A percentile compares a stretch with the other conserved stretches of the same genome.
phyloP scores from a whole-genome alignment of 2,797 vertebrate species.

The Diceros bicornis region DNA sequence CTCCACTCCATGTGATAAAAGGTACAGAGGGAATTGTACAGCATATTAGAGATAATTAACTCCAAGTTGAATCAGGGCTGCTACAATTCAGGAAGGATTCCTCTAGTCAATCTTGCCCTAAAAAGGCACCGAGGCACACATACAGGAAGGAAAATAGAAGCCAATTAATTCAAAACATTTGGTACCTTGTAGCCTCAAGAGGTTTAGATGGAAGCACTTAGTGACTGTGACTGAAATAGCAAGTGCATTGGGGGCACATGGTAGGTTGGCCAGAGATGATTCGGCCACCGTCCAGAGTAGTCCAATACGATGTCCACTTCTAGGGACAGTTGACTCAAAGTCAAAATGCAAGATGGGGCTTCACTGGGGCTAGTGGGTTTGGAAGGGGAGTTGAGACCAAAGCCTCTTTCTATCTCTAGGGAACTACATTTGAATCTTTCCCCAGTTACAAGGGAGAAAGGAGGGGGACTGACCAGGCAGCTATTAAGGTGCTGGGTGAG shows the following conservation, averaged over 20 bases:
- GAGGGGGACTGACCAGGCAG: rapidly evolving
- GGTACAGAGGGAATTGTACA: conserved; percentile 79
- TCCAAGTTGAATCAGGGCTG: conserved; percentile 67
- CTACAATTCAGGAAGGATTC: conserved; percentile 82
- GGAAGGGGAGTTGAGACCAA: not conserved
- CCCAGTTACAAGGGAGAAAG: not conserved
- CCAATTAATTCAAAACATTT: conserved; percentile 87
- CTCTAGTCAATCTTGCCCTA: conserved; percentile 86
- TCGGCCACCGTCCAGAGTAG: not conserved
- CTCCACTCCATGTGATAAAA: conserved; percentile 74
- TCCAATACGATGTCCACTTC: not conserved
- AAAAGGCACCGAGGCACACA: conserved; percentile 79
- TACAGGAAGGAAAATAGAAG: conserved; percentile 85
- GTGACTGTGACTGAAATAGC: conserved; percentile 79
- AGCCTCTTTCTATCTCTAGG: not conserved
- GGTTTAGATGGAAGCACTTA: conserved; percentile 77
- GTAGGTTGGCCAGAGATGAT: not conserved
- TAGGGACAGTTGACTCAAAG: not conserved
- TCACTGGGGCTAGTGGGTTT: not conserved
- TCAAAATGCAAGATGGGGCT: not conserved
- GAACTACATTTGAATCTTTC: not conserved
- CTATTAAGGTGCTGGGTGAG: rapidly evolving
- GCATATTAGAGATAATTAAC: conserved; percentile 85
- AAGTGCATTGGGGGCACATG: not conserved
- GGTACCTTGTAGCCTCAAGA: conserved; percentile 86